Percentiles rank a stretch among this genome's conserved stretches.
These are phyloP conservation scores for Nanger granti DNA, from an alignment of 2,113 vertebrate genomes.

Conservation along the genomic window DNA sequence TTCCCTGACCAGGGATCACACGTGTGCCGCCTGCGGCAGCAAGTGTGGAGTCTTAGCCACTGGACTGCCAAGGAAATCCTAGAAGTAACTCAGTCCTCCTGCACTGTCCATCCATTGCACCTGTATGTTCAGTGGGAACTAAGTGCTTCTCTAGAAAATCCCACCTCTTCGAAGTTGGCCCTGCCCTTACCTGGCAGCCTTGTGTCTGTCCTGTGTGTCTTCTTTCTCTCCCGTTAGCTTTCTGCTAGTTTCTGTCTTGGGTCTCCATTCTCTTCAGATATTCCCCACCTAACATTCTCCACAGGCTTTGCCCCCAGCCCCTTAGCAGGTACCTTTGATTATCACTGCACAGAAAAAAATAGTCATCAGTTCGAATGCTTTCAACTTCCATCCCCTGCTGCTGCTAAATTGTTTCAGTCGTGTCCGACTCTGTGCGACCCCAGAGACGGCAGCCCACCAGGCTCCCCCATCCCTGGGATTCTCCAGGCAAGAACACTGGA, in stretches of 20 bases:
- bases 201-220: not conserved
- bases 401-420: no score
- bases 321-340: not conserved
- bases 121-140: not conserved
- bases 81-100: not conserved
- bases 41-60: not conserved
- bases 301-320: not conserved
- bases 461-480: no score
- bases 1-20: not conserved
- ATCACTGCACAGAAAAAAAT: not conserved
- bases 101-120: not conserved
- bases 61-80: not conserved
- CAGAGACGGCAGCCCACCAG: no score
- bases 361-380: not conserved
- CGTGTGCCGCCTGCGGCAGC: not conserved
- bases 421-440: no score
- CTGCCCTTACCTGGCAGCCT: not conserved
- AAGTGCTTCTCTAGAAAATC: not conserved
- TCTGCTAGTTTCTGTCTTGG: not conserved
- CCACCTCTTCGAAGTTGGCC: fast-evolving
- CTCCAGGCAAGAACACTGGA: no score
- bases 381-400: not conserved
- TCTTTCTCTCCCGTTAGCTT: not conserved
- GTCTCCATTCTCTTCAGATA: not conserved
- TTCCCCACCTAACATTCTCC: not conserved